Evolutionary conservation across 2,113 vertebrate genomes (phyloP), one percentile per base, ranked within the genome.

Genomic region (Spea multiplicata): DNA sequence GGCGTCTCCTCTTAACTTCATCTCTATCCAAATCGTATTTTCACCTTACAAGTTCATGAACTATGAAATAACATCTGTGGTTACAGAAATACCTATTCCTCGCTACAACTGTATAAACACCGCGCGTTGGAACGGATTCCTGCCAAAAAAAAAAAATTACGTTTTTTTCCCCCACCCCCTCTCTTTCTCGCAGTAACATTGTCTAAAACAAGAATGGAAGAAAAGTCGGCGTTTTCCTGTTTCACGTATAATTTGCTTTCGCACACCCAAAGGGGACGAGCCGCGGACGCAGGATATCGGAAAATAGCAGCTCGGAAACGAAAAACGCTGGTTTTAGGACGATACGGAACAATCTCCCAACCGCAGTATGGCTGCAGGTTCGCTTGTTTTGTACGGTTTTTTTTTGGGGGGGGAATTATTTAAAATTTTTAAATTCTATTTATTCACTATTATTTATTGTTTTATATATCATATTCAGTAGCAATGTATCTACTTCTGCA

Each of bases 171-270:
- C 1, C 30, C 5, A 3, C 9, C 8, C 14, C 14, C 4, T 64
- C 30, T 64, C 13, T 64, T 64, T 64, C 13, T 6, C 61, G 30
- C 59, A 61, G 14, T 5, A n/a, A 61, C 59, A 2, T 61, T 17
- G 61, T 46, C 62, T 53, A 13, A 66, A 75, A 66, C 44, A 52
- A 74, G 17, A 75, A 75, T 46, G 48, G 49, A 57, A 74, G 30
- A 59, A 72, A 47, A 9, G 61, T 65, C 50, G 46, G 5, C 74
- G n/a, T 57, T 57, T 44, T 77, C 45, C 53, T 9, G 66, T 46
- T 50, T 13, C 13, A 13, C 9, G 45, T 62, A 13, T 57, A 50
- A 66, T 17, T 48, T 62, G 66, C 12, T 53, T 30, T 45, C 44
- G 68, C 12, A 8, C 30, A 48, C 44, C 13, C 4, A n/a, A 57